phyloP scores from a whole-genome alignment of 2,888 invertebrate genomes.

The Phyllotreta cruciferae region DNA sequence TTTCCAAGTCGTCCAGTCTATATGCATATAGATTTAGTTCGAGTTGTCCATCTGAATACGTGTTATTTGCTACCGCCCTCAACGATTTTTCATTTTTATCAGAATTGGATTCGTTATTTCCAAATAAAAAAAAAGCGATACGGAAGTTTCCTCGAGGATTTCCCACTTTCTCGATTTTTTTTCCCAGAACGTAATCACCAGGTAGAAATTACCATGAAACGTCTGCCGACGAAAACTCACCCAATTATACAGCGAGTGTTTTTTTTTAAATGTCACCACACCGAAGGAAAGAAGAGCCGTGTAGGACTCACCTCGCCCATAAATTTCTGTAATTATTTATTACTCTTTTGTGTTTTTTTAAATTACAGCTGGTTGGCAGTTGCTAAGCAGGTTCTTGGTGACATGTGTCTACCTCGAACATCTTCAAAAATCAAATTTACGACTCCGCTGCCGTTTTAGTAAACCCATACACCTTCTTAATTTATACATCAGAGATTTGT shows the following conservation, averaged over 20 bases:
- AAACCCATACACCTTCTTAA: not conserved
- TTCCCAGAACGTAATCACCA: not conserved
- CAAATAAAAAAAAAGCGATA: slow-evolving; percentile 21
- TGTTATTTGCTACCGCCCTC: slow-evolving; percentile 37
- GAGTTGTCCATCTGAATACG: slow-evolving; percentile 58
- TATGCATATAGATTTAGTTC: slow-evolving; percentile 56
- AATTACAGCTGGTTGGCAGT: slow-evolving; percentile 46
- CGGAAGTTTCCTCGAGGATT: slow-evolving; percentile 14
- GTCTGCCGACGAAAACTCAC: slow-evolving; percentile 23
- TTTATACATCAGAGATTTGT: not conserved
- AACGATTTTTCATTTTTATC: slow-evolving; percentile 37
- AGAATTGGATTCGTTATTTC: slow-evolving; percentile 36
- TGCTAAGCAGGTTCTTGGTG: slow-evolving; percentile 42
- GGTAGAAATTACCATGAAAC: slow-evolving; percentile 9
- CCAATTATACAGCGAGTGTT: slow-evolving; percentile 40
- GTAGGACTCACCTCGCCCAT: slow-evolving; percentile 40
- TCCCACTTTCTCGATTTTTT: slow-evolving; percentile 2
- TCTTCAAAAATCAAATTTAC: slow-evolving; percentile 35
- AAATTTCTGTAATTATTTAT: slow-evolving; percentile 50
- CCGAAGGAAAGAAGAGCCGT: slow-evolving; percentile 26
- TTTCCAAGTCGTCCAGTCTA: slow-evolving; percentile 57
- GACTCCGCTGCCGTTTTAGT: slow-evolving; percentile 19
- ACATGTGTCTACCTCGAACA: slow-evolving; percentile 42
- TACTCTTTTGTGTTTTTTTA: slow-evolving; percentile 45
- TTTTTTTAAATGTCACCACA: slow-evolving; percentile 40